A percentile compares a stretch with the other conserved stretches of the same genome.
Evolutionary conservation across 2,888 invertebrate species (phyloP).

Genomic region (Nomada ferruginata): DNA sequence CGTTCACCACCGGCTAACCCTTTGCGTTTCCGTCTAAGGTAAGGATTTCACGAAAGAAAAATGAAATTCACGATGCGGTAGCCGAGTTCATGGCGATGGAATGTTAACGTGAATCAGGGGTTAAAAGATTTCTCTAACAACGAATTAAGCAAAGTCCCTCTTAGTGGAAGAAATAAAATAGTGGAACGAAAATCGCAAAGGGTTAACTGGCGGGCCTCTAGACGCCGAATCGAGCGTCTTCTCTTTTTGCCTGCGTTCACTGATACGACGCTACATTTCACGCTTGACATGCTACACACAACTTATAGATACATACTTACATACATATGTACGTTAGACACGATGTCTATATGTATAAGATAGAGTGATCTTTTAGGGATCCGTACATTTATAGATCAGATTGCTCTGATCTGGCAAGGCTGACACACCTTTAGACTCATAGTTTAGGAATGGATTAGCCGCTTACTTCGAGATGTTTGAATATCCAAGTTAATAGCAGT

Average conservation of each 20-base stretch:
- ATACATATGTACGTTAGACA: conserved; percentile 70
- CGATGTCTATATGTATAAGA: conserved; percentile 60
- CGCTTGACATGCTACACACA: conserved; percentile 71
- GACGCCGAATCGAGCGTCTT: conserved; percentile 28
- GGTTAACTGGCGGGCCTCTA: conserved; percentile 34
- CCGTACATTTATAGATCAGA: conserved; percentile 37
- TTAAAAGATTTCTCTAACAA: neutral
- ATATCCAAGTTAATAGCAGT: neutral
- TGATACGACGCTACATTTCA: conserved; percentile 57
- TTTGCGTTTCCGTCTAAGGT: neutral
- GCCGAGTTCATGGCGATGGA: neutral
- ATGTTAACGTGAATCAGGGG: neutral
- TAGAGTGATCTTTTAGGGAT: conserved; percentile 48
- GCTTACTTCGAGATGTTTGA: neutral
- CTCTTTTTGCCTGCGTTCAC: conserved; percentile 33
- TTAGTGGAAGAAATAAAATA: no score
- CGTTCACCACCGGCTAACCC: conserved; percentile 46
- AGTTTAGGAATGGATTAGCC: neutral
- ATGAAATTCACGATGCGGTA: neutral
- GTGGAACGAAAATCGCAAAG: conserved; percentile 26
- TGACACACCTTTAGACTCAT: conserved; percentile 12
- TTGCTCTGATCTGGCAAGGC: conserved; percentile 7
- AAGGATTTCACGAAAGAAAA: neutral
- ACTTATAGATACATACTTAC: conserved; percentile 73
- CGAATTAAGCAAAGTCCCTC: neutral